Percentiles rank a stretch among this genome's conserved stretches.
Conservation (phyloP, 2,888 invertebrate species). For the Clepsis dumicolana region DNA sequence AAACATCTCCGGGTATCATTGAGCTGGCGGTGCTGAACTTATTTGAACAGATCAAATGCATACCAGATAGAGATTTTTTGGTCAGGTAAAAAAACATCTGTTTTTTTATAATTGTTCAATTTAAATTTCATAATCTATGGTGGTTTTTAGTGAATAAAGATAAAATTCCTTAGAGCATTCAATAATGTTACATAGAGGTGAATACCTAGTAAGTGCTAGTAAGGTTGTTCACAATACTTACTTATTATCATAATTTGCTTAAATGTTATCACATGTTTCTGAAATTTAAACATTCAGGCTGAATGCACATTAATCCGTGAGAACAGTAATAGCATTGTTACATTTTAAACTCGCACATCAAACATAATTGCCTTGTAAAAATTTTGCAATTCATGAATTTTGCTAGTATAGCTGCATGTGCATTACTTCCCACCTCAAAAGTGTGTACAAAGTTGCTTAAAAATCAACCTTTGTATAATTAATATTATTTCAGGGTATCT, state of each 20-base stretch:
- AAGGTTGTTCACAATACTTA: too few species aligned
- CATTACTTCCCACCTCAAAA: neutral
- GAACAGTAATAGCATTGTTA: neutral
- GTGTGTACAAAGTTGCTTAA: neutral
- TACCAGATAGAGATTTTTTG: constrained; percentile 90
- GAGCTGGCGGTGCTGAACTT: constrained; percentile 89
- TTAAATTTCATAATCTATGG: too few species aligned
- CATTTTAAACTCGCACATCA: too few species aligned
- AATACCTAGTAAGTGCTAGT: too few species aligned
- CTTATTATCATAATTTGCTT: too few species aligned
- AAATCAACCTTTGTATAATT: neutral
- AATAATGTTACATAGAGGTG: too few species aligned
- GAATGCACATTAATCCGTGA: neutral
- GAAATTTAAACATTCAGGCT: too few species aligned
- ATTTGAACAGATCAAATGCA: constrained; percentile 88
- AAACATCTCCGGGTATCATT: constrained; percentile 90
- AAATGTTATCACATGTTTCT: too few species aligned
- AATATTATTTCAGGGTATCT: constrained; percentile 87
- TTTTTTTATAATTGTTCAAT: neutral
- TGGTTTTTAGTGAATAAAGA: too few species aligned
- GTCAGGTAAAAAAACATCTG: constrained; percentile 81
- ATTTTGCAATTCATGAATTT: neutral
- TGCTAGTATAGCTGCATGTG: neutral
- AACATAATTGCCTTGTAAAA: too few species aligned
- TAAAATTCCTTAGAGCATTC: too few species aligned